Evolutionary conservation across 2,113 vertebrate genomes (phyloP).

Genomic region (Orycteropus afer): DNA sequence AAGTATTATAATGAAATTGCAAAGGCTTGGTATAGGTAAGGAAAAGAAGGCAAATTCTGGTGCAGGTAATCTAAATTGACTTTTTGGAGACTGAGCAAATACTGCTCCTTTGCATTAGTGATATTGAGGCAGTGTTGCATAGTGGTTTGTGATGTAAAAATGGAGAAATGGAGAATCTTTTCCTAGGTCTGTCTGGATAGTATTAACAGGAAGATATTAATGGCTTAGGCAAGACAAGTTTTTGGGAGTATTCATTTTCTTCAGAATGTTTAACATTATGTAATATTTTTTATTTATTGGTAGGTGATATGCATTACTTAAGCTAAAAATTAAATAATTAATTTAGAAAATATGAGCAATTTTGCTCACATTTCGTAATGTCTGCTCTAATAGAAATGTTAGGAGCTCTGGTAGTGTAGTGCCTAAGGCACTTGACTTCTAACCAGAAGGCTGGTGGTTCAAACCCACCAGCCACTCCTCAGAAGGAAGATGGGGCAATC

Average conservation of each 20-base stretch:
- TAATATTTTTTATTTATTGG: background rate
- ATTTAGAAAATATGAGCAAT: background rate
- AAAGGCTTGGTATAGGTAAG: background rate
- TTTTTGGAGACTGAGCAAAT: background rate
- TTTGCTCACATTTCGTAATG: background rate
- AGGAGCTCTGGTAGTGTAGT: too few relatives aligned
- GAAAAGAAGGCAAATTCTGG: conserved; percentile 11
- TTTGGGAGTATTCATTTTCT: conserved; percentile 10
- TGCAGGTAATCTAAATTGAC: conserved; percentile 28
- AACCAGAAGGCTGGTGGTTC: too few relatives aligned
- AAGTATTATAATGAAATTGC: too few relatives aligned
- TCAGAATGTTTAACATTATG: background rate
- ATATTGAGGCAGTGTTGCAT: background rate
- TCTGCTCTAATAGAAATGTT: conserved; percentile 27
- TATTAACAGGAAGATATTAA: conserved; percentile 48
- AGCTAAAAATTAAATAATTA: background rate
- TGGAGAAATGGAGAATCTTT: background rate
- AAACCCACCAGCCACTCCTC: too few relatives aligned
- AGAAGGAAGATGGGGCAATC: too few relatives aligned
- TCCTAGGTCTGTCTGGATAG: background rate
- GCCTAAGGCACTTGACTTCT: too few relatives aligned
- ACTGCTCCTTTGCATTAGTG: background rate
- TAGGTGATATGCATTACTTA: background rate
- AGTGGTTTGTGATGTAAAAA: background rate
- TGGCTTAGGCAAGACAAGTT: background rate